phyloP scores from a whole-genome alignment of 2,888 invertebrate species.

The Drosophila engyochracea region DNA sequence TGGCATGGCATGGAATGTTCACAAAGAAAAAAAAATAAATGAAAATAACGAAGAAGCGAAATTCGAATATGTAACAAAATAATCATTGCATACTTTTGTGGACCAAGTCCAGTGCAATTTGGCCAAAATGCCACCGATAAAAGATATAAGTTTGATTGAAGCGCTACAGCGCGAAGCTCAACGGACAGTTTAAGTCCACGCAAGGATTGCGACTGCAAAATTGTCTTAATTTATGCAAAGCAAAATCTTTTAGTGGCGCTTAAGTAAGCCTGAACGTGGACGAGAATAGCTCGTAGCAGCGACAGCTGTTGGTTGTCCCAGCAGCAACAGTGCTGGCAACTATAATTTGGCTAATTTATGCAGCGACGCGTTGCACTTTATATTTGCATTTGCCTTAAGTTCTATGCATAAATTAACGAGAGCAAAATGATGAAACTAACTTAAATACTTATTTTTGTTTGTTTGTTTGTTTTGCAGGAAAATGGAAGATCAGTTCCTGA shows the following conservation, averaged over 20 bases:
- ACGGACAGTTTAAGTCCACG: slow-evolving; percentile 7
- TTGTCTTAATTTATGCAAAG: slow-evolving; percentile 71
- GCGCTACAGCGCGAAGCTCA: slow-evolving; percentile 1
- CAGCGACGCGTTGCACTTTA: slow-evolving; percentile 61
- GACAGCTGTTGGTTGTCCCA: slow-evolving; percentile 42
- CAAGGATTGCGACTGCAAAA: slow-evolving; percentile 24
- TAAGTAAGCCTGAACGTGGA: slow-evolving; percentile 33
- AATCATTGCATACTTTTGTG: slow-evolving; percentile 60
- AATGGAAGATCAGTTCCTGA: slow-evolving; percentile 96
- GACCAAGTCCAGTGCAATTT: slow-evolving; percentile 34
- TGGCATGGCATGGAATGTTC: slow-evolving; percentile 44
- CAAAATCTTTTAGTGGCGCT: slow-evolving; percentile 65
- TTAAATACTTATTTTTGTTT: slow-evolving; percentile 4
- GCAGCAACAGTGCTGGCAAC: slow-evolving; percentile 20
- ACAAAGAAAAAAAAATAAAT: slow-evolving; percentile 3
- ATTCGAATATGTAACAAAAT: slow-evolving; percentile 50
- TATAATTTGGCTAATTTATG: slow-evolving; percentile 69
- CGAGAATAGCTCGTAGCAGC: slow-evolving; percentile 4
- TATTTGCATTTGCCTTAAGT: slow-evolving; percentile 67
- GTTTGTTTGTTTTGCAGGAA: slow-evolving; percentile 87
- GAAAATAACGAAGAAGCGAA: slow-evolving; percentile 1
- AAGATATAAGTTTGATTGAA: slow-evolving; percentile 41
- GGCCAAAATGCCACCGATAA: slow-evolving; percentile 38
- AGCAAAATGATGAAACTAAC: background rate
- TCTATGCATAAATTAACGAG: slow-evolving; percentile 38